Conservation (phyloP, 2,797 vertebrate genomes). For the Peromyscus attwateri region DNA sequence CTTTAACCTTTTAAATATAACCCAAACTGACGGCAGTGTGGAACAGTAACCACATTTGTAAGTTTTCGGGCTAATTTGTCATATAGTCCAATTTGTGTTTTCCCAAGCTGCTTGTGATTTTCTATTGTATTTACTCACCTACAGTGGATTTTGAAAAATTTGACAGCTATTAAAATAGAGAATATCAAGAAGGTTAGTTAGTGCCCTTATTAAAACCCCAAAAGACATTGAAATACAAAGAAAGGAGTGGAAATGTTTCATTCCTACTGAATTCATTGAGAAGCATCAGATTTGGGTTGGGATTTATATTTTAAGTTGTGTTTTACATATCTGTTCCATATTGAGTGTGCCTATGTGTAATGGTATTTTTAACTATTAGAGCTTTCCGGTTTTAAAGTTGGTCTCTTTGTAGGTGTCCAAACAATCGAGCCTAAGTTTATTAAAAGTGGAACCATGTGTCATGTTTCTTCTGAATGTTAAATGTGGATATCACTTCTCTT, state of each 20-base stretch:
- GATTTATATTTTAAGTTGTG: conserved; percentile 70
- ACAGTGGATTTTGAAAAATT: conserved; percentile 58
- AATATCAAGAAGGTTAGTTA: conserved; percentile 70
- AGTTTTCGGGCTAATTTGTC: conserved; percentile 44
- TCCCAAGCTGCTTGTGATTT: background rate
- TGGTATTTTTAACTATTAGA: conserved; percentile 76
- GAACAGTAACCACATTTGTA: conserved; percentile 18
- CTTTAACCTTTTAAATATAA: background rate
- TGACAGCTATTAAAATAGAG: conserved; percentile 73
- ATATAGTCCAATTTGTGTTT: conserved; percentile 46
- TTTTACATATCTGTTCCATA: conserved; percentile 74
- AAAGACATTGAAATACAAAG: conserved; percentile 72
- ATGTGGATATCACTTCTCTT: background rate
- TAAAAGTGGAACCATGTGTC: conserved; percentile 38
- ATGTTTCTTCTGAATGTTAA: conserved; percentile 52
- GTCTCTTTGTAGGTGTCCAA: conserved; percentile 67
- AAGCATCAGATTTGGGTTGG: conserved; percentile 62
- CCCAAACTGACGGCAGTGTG: background rate
- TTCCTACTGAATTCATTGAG: conserved; percentile 58
- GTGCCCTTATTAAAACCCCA: conserved; percentile 69
- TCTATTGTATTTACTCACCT: conserved; percentile 66
- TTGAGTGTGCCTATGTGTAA: conserved; percentile 45
- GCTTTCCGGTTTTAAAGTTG: conserved; percentile 67
- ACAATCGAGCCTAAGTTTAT: conserved; percentile 53
- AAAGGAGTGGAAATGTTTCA: conserved; percentile 58